Conservation (phyloP, 2,113 vertebrate genomes). For the Cavia porcellus region DNA sequence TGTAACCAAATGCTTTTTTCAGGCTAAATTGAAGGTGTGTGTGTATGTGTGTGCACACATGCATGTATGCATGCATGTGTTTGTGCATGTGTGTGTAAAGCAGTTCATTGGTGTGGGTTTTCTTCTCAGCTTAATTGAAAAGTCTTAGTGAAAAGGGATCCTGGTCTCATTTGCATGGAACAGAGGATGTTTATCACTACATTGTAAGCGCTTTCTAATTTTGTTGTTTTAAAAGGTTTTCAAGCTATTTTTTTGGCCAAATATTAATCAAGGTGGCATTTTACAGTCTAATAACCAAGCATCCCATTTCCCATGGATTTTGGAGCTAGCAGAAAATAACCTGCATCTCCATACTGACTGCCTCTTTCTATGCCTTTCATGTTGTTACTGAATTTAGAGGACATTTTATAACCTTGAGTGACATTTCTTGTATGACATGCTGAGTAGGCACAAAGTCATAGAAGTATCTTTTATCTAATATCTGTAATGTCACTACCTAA, state of each 20-base stretch:
- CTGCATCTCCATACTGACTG: background rate
- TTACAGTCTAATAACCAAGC: conserved; percentile 51
- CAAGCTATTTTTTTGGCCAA: conserved; percentile 45
- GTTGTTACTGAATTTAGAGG: conserved; percentile 1
- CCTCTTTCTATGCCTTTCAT: conserved; percentile 9
- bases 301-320: background rate
- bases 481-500: conserved; percentile 32
- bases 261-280: conserved; percentile 64
- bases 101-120: background rate
- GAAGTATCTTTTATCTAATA: background rate
- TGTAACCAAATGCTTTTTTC: background rate
- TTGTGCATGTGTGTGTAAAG: background rate
- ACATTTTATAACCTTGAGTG: conserved; percentile 30
- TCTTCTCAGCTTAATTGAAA: conserved; percentile 68
- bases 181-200: conserved; percentile 25
- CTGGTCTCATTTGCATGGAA: conserved; percentile 46
- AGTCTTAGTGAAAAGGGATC: background rate
- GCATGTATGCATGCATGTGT: background rate
- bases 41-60: background rate
- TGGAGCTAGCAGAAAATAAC: background rate
- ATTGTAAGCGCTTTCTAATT: conserved; percentile 27
- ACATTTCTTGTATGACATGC: conserved; percentile 20
- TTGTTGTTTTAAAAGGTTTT: conserved; percentile 36
- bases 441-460: background rate
- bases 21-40: background rate